Conservation (phyloP, 2,888 invertebrate species). For the Apodemia zela region DNA sequence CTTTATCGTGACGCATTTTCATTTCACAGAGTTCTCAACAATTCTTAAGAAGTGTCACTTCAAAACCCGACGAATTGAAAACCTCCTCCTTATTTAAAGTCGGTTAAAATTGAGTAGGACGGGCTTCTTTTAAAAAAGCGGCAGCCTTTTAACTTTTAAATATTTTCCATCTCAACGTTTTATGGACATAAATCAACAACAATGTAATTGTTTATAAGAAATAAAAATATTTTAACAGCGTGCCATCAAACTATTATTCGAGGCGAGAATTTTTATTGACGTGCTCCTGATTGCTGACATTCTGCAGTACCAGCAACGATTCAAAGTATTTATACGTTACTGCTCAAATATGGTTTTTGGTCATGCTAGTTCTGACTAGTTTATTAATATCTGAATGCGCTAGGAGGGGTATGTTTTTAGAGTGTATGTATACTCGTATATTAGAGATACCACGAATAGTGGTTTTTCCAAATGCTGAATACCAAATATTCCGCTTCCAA, state of each 20-base stretch:
- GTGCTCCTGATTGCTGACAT: background rate
- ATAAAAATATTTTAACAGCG: conserved; percentile 4
- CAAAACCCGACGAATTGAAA: no score
- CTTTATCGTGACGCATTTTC: no score
- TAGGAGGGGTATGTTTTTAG: no score
- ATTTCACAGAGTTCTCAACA: no score
- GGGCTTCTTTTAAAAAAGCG: background rate
- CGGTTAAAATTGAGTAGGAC: background rate
- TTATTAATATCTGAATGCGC: no score
- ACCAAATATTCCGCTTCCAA: no score
- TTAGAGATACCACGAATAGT: no score
- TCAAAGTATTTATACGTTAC: background rate
- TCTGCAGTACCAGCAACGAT: background rate
- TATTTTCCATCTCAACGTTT: background rate
- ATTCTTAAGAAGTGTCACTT: no score
- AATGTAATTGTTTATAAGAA: conserved; percentile 1
- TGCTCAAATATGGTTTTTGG: background rate
- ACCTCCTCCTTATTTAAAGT: no score
- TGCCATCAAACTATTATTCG: background rate
- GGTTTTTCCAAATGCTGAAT: no score
- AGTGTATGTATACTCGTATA: no score
- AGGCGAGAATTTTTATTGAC: conserved; percentile 2
- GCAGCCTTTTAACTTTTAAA: background rate
- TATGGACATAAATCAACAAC: background rate
- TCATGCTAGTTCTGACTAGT: background rate